Conservation (phyloP, 2,797 vertebrate genomes). For the Halcyon smyrnensis region DNA sequence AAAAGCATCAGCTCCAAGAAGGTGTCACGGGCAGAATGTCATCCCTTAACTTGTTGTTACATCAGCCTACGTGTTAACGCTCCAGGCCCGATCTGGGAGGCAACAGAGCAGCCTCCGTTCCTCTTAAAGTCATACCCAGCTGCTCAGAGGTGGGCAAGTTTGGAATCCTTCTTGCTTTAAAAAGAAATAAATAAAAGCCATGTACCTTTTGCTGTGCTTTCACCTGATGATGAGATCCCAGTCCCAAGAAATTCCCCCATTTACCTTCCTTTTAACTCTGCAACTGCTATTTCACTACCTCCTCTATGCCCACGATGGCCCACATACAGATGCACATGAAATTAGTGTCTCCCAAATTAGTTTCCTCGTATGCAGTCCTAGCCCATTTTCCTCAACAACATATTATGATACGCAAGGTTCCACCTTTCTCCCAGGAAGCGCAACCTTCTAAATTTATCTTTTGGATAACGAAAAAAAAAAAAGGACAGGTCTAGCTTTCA, state of each 20-base stretch:
- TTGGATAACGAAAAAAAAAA: constrained; percentile 32
- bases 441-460: constrained; percentile 57
- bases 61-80: constrained; percentile 21
- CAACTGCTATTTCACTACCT: background rate
- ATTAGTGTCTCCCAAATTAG: constrained; percentile 53
- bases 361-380: background rate
- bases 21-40: constrained; percentile 67
- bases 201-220: background rate
- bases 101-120: background rate
- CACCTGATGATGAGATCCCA: background rate
- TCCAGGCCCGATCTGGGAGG: constrained; percentile 28
- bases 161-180: background rate
- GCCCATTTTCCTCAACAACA: constrained; percentile 62
- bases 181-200: background rate
- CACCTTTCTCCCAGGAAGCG: constrained; percentile 41
- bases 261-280: constrained; percentile 14
- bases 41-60: constrained; percentile 72
- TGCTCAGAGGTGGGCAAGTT: background rate
- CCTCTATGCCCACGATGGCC: background rate
- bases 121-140: background rate
- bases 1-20: constrained; percentile 70
- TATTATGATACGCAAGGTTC: background rate
- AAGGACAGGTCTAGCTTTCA: constrained; percentile 20
- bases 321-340: constrained; percentile 42
- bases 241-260: background rate